Conservation (phyloP, 2,888 invertebrate species). For the Abrostola triplasia region DNA sequence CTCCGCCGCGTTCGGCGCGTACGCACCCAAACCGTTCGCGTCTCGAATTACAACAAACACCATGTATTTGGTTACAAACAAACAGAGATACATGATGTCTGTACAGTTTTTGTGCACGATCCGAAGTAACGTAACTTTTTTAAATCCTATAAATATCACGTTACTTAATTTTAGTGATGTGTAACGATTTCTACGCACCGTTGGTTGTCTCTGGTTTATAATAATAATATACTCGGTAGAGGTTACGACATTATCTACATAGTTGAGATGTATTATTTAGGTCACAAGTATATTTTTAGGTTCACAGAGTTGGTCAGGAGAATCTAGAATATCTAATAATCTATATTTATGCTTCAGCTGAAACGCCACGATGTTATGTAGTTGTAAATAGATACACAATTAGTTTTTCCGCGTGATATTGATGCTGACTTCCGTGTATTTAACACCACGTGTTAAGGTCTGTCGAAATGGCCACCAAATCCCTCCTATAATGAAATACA, state of each 20-base stretch:
- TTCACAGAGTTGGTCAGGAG: conserved; percentile 1
- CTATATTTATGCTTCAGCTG: background rate
- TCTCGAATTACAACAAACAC: conserved; percentile 55
- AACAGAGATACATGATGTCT: conserved; percentile 43
- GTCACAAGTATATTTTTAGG: conserved; percentile 33
- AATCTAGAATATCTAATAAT: background rate
- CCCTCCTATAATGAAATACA: background rate
- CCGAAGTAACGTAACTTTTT: conserved; percentile 41
- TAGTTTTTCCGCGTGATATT: conserved; percentile 3
- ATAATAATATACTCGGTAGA: background rate
- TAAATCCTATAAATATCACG: conserved; percentile 39
- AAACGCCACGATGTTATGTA: background rate
- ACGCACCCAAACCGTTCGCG: conserved; percentile 43
- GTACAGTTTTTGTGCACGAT: conserved; percentile 47
- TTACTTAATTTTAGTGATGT: conserved; percentile 52
- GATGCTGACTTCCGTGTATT: background rate
- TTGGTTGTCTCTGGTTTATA: conserved; percentile 15
- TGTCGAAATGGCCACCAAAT: background rate
- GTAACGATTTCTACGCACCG: conserved; percentile 45
- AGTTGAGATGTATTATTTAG: conserved; percentile 25
- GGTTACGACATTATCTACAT: conserved; percentile 15
- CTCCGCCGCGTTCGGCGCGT: conserved; percentile 38
- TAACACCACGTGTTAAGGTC: conserved; percentile 14
- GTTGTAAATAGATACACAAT: conserved; percentile 1
- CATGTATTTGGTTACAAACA: conserved; percentile 57